Conservation (phyloP, 2,113 vertebrate genomes). For the Leucoraja erinaceus region DNA sequence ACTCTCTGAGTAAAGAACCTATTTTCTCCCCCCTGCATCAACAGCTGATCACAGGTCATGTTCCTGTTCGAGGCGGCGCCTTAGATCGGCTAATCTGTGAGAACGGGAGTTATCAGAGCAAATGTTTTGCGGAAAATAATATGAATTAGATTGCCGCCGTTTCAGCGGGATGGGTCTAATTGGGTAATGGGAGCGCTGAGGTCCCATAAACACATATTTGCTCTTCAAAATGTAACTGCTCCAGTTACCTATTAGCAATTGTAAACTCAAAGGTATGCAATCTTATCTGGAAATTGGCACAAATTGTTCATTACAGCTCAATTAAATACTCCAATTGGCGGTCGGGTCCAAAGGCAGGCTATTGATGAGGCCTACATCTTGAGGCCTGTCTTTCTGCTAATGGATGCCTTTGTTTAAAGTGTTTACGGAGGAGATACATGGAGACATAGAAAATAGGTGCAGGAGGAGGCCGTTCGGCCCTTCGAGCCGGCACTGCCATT, state of each 20-base stretch:
- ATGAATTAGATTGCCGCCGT: not conserved
- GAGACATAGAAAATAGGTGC: too few relatives aligned
- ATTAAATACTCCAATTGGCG: constrained; percentile 2
- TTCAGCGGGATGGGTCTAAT: not conserved
- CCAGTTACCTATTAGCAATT: constrained; percentile 24
- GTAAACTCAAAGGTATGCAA: constrained; percentile 7
- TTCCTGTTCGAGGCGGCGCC: not conserved
- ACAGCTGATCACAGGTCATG: not conserved
- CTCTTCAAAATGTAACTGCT: constrained; percentile 25
- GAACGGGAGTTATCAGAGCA: not conserved
- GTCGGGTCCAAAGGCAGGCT: not conserved
- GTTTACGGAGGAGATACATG: too few relatives aligned
- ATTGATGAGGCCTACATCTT: not conserved
- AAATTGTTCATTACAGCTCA: constrained; percentile 22
- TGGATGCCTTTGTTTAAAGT: not conserved
- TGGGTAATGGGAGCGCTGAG: not conserved
- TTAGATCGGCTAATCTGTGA: constrained; percentile 25
- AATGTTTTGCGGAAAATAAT: constrained; percentile 10
- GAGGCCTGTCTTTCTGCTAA: not conserved
- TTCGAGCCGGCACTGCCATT: too few relatives aligned
- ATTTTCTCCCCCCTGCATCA: not conserved
- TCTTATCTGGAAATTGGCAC: constrained; percentile 30
- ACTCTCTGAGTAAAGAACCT: too few relatives aligned
- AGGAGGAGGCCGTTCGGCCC: too few relatives aligned
- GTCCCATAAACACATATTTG: constrained; percentile 13